A percentile compares a stretch with the other conserved stretches of the same genome.
These are phyloP conservation scores for Tragulus kanchil DNA, from an alignment of 2,113 vertebrate species.

Conservation along the genomic window DNA sequence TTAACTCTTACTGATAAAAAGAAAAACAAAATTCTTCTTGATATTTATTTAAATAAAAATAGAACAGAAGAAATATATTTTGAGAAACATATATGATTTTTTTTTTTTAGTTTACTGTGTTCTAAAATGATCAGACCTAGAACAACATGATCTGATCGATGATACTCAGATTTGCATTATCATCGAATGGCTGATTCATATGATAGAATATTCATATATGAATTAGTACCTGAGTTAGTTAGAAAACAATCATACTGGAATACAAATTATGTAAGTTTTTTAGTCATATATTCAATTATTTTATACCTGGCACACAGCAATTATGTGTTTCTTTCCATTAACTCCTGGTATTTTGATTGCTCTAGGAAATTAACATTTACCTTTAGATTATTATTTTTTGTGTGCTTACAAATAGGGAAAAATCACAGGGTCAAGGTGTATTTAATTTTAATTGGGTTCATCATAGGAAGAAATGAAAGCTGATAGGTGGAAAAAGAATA, in stretches of 20 bases:
- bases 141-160: not conserved
- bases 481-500: not conserved
- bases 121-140: not conserved
- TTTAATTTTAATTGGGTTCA: not conserved
- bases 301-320: not conserved
- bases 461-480: not conserved
- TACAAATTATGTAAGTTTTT: not conserved
- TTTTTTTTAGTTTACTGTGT: not conserved
- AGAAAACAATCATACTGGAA: not conserved
- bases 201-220: not conserved
- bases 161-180: not conserved
- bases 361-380: not conserved
- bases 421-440: not conserved
- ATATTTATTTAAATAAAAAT: not conserved
- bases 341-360: not conserved
- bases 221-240: not conserved
- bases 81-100: not conserved
- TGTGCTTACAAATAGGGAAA: not conserved
- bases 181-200: not conserved
- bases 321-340: not conserved
- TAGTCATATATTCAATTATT: not conserved
- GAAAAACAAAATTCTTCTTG: not conserved
- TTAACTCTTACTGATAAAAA: not conserved
- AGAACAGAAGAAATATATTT: not conserved
- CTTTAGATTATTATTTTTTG: not conserved